Base-by-base conservation (phyloP, 2,113 vertebrate genomes). In the Corythoichthys haematopterus region DNA sequence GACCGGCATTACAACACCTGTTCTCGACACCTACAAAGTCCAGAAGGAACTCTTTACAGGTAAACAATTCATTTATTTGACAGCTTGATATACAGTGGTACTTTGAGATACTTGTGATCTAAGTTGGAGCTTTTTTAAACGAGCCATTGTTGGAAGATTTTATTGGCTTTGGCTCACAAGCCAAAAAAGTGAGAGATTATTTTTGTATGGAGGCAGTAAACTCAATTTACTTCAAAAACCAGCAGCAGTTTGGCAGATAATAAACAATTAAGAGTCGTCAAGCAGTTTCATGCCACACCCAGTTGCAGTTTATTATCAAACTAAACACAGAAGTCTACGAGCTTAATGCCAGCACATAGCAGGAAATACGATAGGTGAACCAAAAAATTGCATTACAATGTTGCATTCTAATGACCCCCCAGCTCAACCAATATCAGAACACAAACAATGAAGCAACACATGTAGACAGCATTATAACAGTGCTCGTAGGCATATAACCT, bases 21-120 rank as follows among this genome's bases (percentile, higher is more conserved):
- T 99, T 85, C 94, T 97, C 0, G 97, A 99, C 68, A 87, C 95
- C 60, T 99, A 98, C 90, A 99, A 98, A 88, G 93, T 99, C 78
- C 94, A 95, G 70, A 98, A 96, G 88, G 97, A 99, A 77, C 82
- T 94, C 68, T 92, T 99, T 74, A 99, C 97, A 93, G 95, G 97
- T 99, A 89, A 93, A 84, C 3, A 10, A 60, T 11, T 35, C 11
- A 20, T 35, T 43, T 45, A n/a, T 38, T 7, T 61, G 38, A 20
- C 38, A 28, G 11, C n/a, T 2, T 15, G 8, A 40, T 2, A 1
- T 43, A 15, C 36, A 60, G 36, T 38, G 58, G 13, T 40, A 15
- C 3, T 14, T 38, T 38, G 9, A 60, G 35, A 38, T 9, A 60
- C 58, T 4, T 38, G 16, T 14, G 58, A 6, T 4, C 6, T 1